Evolutionary conservation across 2,797 vertebrate species (phyloP), one percentile per base, ranked within the genome.

Genomic region (Centroberyx gerrardi): DNA sequence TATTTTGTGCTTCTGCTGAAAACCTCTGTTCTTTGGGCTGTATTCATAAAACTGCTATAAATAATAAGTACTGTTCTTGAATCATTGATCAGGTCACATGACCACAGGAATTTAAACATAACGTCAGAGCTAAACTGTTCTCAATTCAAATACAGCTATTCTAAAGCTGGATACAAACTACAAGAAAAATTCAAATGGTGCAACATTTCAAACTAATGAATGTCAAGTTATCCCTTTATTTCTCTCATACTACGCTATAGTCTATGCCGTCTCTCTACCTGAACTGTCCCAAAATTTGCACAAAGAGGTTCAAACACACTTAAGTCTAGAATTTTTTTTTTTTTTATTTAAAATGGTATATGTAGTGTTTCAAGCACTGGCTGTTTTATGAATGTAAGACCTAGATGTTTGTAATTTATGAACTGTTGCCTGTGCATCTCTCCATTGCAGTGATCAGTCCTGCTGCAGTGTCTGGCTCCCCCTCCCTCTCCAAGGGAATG

Each of bases 401-500:
- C 3, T 22, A 52, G 44, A 48, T 17, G 33, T 42, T 46, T 60
- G 4, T 51, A 44, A 17, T 48, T 0, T 12, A n/a, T 28, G 27
- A 1, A 38, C 9, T 56, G 13, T 38, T 13, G 3, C 14, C 28
- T 66, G 28, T 55, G 2, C 48, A 18, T 81, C 1, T 63, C 4
- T 73, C 68, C 31, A 0, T 78, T 93, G 90, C 95, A 76, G 91
- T 96, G 0, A 95, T 98, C 89, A 97, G 96, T 77, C 96, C 97
- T 0, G 94, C 96, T 0, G 81, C 96, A 0, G 96, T 96, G 40
- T 96, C 97, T 22, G 95, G 94, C 55, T 90, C 96, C 3, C 94
- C 97, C 0, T 94, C 97, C 55, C 96, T 97, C 82, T 95, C 95
- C 66, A 97, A 97, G 80, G 95, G 94, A 80, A 94, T 97, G 87